These are phyloP conservation scores for Dolichallabes microphthalmus DNA, from an alignment of 2,113 vertebrate species.

Conservation along the genomic window DNA sequence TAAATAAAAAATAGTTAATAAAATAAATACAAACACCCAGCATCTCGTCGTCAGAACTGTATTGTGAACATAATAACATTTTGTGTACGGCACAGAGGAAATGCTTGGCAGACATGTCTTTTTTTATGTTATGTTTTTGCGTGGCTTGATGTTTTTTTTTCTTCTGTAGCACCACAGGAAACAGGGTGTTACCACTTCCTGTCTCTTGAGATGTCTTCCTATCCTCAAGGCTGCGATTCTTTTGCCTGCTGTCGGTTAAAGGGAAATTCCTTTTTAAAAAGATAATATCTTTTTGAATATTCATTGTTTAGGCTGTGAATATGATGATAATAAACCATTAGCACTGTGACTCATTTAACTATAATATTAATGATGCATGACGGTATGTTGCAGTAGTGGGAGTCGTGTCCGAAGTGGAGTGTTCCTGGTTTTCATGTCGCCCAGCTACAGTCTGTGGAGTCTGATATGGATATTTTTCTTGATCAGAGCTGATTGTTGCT, in stretches of 20 bases:
- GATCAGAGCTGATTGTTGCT: background rate
- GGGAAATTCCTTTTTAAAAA: constrained; percentile 20
- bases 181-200: constrained; percentile 59
- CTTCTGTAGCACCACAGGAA: constrained; percentile 54
- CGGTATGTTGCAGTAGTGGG: no score
- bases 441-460: background rate
- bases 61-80: background rate
- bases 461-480: constrained; percentile 29
- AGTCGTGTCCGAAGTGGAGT: background rate
- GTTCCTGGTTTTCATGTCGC: background rate
- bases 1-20: no score
- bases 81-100: background rate
- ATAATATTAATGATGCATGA: no score
- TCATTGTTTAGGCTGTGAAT: constrained; percentile 8
- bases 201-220: constrained; percentile 37
- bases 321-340: background rate
- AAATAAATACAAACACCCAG: background rate
- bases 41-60: background rate
- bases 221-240: background rate
- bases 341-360: background rate
- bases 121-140: constrained; percentile 31
- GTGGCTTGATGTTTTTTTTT: constrained; percentile 31
- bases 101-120: background rate
- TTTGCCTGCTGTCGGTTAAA: background rate
- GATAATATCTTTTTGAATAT: background rate